Conservation (phyloP, 2,113 vertebrate species). For the Mystacornis crossleyi region DNA sequence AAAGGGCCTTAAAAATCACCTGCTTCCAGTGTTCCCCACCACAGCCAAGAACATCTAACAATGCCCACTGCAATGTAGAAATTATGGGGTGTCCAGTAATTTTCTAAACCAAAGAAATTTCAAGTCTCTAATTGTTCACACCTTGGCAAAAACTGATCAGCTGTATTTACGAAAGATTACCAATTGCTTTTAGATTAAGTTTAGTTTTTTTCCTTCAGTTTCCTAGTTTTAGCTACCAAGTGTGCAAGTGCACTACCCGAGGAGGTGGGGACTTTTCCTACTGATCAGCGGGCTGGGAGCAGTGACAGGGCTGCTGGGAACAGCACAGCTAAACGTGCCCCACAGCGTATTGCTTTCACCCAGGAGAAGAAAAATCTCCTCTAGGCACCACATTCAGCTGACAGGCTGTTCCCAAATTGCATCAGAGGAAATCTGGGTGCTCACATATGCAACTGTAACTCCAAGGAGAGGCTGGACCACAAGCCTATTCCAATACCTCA, state of each 20-base stretch:
- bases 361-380: not conserved
- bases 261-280: not conserved
- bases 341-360: accelerated
- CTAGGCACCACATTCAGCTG: not conserved
- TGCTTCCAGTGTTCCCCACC: not conserved
- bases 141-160: not conserved
- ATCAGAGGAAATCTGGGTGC: not conserved
- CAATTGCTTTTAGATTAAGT: not conserved
- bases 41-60: not conserved
- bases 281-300: not conserved
- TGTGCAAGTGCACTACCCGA: accelerated
- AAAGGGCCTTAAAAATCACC: not conserved
- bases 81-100: not conserved
- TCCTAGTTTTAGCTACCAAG: not conserved
- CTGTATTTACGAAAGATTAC: not conserved
- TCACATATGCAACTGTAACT: not conserved
- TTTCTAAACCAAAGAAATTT: not conserved
- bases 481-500: not conserved
- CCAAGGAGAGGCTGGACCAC: not conserved
- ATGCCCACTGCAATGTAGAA: accelerated
- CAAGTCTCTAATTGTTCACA: not conserved
- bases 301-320: not conserved
- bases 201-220: not conserved
- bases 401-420: not conserved
- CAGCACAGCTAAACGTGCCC: accelerated